A percentile compares a stretch with the other conserved stretches of the same genome.
Conservation (phyloP, 1,140 invertebrate species). For the Leucophenga varia region DNA sequence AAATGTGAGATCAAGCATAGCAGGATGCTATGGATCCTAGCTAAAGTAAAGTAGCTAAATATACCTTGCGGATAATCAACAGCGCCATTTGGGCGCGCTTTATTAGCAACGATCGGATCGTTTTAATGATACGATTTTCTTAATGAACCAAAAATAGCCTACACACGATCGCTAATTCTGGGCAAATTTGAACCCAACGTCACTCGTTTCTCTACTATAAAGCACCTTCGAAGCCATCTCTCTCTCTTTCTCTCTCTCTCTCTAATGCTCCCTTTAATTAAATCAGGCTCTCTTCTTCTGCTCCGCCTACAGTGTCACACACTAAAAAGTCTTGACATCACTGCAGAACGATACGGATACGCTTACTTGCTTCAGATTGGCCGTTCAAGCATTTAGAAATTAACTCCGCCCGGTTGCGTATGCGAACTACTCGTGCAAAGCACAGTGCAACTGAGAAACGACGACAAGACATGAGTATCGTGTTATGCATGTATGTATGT, state of each 20-base stretch:
- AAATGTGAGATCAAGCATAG: constrained; percentile 26
- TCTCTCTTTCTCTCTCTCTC: no score
- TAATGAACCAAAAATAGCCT: constrained; percentile 54
- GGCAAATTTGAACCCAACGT: no score
- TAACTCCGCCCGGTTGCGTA: constrained; percentile 56
- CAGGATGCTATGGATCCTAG: background rate
- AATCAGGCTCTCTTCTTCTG: no score
- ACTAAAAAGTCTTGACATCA: constrained; percentile 55
- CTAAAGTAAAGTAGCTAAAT: constrained; percentile 19
- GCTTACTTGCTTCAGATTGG: constrained; percentile 57
- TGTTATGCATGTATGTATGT: no score
- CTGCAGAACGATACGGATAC: constrained; percentile 55
- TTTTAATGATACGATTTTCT: constrained; percentile 46
- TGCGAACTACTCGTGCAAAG: constrained; percentile 33
- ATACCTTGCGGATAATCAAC: constrained; percentile 8
- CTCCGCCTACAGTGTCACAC: constrained; percentile 32
- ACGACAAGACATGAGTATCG: no score
- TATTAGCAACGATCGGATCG: constrained; percentile 44
- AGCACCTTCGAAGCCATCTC: no score
- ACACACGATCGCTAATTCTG: constrained; percentile 29
- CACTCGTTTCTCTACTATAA: no score
- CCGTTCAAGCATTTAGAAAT: constrained; percentile 57
- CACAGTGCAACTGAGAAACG: constrained; percentile 27
- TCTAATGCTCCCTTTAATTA: no score
- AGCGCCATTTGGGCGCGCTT: constrained; percentile 19